phyloP scores from a whole-genome alignment of 1,140 invertebrate genomes.

The Eupeodes corollae region DNA sequence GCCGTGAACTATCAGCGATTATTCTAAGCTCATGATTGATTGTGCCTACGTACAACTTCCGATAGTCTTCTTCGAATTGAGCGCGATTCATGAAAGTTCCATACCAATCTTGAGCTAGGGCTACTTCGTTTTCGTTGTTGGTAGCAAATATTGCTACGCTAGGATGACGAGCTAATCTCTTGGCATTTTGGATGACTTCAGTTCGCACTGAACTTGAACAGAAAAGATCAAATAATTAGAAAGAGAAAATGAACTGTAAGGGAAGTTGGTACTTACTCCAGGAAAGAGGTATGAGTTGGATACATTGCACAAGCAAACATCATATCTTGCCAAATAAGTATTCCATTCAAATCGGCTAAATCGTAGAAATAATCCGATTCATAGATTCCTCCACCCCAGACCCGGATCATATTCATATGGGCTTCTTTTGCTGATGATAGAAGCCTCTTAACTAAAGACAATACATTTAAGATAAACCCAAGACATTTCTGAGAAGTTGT shows the following conservation, averaged over 20 bases:
- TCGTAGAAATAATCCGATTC: slow-evolving; percentile 88
- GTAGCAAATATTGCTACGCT: slow-evolving; percentile 84
- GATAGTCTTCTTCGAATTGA: slow-evolving; percentile 68
- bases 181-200: slow-evolving; percentile 78
- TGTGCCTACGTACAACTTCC: slow-evolving; percentile 72
- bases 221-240: neutral
- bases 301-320: slow-evolving; percentile 98
- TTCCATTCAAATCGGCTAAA: slow-evolving; percentile 66
- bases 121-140: slow-evolving; percentile 97
- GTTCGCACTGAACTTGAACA: slow-evolving; percentile 46
- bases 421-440: slow-evolving; percentile 61
- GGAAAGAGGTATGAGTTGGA: slow-evolving; percentile 61
- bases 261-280: slow-evolving; percentile 42
- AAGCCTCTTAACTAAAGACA: slow-evolving; percentile 42
- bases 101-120: slow-evolving; percentile 77
- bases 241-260: neutral
- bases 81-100: slow-evolving; percentile 45
- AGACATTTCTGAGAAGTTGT: no score
- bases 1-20: slow-evolving; percentile 39
- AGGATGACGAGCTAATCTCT: slow-evolving; percentile 76
- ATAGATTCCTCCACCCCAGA: slow-evolving; percentile 97
- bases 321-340: slow-evolving; percentile 87
- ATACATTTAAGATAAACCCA: neutral
- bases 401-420: slow-evolving; percentile 87
- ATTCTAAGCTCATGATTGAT: slow-evolving; percentile 56